These are phyloP conservation scores for Ophiothrix spiculata DNA, from an alignment of 35 echinoderm and acorn worm genomes.

Conservation along the genomic window DNA sequence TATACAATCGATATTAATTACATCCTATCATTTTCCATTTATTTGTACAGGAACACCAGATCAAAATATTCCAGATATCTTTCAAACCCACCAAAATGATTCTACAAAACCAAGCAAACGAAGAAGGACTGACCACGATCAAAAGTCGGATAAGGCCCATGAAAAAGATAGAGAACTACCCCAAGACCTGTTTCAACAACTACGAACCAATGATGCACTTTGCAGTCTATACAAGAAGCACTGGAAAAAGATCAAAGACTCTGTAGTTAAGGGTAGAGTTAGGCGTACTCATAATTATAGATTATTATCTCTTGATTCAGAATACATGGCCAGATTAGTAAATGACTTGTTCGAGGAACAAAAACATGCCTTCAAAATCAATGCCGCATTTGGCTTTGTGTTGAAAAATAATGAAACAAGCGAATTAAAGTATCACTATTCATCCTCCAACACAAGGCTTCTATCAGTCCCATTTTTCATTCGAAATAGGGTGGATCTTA, in stretches of 20 bases:
- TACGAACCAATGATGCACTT: background rate
- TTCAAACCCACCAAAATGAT: no score
- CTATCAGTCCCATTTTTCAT: background rate
- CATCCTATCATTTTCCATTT: no score
- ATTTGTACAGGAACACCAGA: no score
- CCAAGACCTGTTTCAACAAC: background rate
- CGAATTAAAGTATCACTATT: background rate
- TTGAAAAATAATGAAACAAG: slow-evolving; percentile 23
- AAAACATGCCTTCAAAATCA: slow-evolving; percentile 33
- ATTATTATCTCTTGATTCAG: background rate
- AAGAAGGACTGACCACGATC: background rate
- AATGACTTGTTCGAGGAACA: slow-evolving; percentile 7
- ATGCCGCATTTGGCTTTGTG: slow-evolving; percentile 24
- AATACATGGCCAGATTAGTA: background rate
- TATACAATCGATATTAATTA: no score
- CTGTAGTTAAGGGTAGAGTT: background rate
- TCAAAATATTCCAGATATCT: no score
- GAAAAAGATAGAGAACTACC: background rate
- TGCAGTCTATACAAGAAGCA: background rate
- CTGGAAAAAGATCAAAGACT: background rate
- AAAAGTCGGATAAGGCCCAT: background rate
- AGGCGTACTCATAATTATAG: slow-evolving; percentile 34
- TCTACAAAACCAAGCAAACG: background rate
- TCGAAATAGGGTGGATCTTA: background rate
- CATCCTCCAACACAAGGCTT: background rate